These are phyloP conservation scores for Ceratina calcarata DNA, from an alignment of 1,140 invertebrate genomes.

Conservation along the genomic window DNA sequence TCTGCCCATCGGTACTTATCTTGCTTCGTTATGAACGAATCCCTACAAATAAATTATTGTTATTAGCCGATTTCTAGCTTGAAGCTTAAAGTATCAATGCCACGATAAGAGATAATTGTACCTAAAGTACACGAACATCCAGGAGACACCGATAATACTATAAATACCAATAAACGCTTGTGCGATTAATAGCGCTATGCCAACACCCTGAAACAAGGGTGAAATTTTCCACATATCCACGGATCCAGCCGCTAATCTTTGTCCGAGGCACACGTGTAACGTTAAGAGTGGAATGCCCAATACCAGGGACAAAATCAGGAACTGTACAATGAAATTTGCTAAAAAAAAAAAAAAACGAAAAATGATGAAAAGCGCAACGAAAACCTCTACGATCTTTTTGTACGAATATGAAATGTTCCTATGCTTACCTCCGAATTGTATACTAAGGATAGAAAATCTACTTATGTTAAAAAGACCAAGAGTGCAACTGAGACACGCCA, in stretches of 20 bases:
- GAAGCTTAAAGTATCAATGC: not conserved
- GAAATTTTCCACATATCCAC: slow-evolving; percentile 96
- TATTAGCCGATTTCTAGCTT: not conserved
- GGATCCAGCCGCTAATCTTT: slow-evolving; percentile 90
- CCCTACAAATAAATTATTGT: slow-evolving; percentile 78
- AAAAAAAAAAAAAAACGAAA: slow-evolving; percentile 59
- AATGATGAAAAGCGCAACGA: not conserved
- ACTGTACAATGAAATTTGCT: slow-evolving; percentile 94
- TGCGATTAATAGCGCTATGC: slow-evolving; percentile 88
- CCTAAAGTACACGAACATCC: slow-evolving; percentile 92
- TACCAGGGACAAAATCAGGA: slow-evolving; percentile 89
- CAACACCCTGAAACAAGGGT: slow-evolving; percentile 93
- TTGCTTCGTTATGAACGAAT: slow-evolving; percentile 91
- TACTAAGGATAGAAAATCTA: slow-evolving; percentile 91
- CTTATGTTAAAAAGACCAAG: slow-evolving; percentile 93
- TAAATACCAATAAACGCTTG: slow-evolving; percentile 92
- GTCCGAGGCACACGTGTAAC: slow-evolving; percentile 91
- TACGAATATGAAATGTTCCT: not conserved
- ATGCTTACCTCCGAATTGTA: slow-evolving; percentile 90
- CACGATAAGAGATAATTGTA: slow-evolving; percentile 21
- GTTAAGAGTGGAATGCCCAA: slow-evolving; percentile 93
- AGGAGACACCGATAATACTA: slow-evolving; percentile 91
- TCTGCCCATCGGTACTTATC: slow-evolving; percentile 92
- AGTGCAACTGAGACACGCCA: slow-evolving; percentile 91
- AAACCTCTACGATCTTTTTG: not conserved